Base-by-base conservation (phyloP, 2,888 invertebrate genomes). In the Agriopis aurantiaria region DNA sequence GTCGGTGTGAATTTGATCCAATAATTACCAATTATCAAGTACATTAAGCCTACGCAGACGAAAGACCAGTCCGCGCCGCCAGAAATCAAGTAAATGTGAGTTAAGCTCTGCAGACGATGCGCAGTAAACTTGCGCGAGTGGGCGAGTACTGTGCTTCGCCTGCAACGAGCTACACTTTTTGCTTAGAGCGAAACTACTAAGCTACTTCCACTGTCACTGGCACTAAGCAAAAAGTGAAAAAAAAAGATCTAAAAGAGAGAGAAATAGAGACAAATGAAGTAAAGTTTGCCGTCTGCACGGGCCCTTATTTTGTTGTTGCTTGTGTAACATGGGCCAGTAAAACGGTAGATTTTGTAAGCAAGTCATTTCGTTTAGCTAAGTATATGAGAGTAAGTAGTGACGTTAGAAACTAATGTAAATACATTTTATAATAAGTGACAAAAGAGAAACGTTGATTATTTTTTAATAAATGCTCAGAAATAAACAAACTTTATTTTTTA, bases 381-480 rank as follows among this genome's bases (percentile, higher is more conserved):
- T 23, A 23, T n/a, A n/a, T n/a, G n/a, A 33, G 23, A 33, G 3
- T 33, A 3, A 33, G n/a, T n/a, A 1, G 17, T 23, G 9, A n/a
- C 3, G n/a, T 58, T 8, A 33, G 17, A 52, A 52, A 51, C 14
- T 8, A 52, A 52, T 52, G 52, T 52, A 52, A 52, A 52, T 52
- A 52, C 23, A 52, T 40, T 55, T 40, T 55, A 17, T 17, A 8
- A 11, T 51, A 51, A 17, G 8, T 10, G 8, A 43, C 23, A 17
- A 69, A 70, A 53, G 23, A 45, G 53, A 33, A 46, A 41, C 5
- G 71, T 73, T 74, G 51, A 64, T 56, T 59, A 58, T 70, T 71
- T 71, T 55, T 40, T 40, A 71, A 59, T 68, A 68, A 68, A 68
- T n/a, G 12, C 41, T 51, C 7, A 51, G 51, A 51, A 51, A 51